A percentile compares a stretch with the other conserved stretches of the same genome.
These are phyloP conservation scores for Lypha dubia DNA, from an alignment of 2,888 invertebrate species.

Conservation along the genomic window DNA sequence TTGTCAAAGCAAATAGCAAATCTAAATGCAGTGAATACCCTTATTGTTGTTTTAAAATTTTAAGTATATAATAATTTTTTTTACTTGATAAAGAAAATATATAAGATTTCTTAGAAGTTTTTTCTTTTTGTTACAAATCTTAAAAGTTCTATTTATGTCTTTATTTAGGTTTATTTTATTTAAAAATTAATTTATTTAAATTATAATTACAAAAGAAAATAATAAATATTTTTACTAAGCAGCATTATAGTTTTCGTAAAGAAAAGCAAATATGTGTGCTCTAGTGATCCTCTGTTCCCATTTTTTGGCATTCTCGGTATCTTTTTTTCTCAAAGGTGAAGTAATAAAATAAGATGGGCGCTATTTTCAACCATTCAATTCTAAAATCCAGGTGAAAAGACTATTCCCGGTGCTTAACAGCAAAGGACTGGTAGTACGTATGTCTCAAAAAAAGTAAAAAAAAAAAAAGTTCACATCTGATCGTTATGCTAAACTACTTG, in stretches of 20 bases:
- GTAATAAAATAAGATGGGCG: no score
- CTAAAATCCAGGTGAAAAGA: no score
- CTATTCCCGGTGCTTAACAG: no score
- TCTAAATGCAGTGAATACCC: conserved; percentile 2
- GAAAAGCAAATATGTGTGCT: conserved; percentile 15
- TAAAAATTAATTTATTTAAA: conserved; percentile 15
- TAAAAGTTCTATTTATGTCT: background rate
- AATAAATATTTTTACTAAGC: background rate
- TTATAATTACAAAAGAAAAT: background rate
- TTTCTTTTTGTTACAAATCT: background rate
- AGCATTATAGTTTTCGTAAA: background rate
- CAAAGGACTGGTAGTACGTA: no score
- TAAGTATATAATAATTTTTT: background rate
- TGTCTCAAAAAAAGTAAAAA: no score
- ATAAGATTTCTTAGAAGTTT: background rate
- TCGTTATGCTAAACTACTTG: no score
- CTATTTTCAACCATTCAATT: no score
- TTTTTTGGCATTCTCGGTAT: no score
- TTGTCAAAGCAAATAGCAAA: background rate
- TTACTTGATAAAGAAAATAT: background rate
- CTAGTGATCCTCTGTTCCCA: no score
- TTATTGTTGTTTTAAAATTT: background rate
- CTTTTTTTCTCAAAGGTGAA: no score
- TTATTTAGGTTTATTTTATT: conserved; percentile 15
- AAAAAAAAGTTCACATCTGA: no score